These are phyloP conservation scores for Noctua comes DNA, from an alignment of 2,888 invertebrate species.

Conservation along the genomic window DNA sequence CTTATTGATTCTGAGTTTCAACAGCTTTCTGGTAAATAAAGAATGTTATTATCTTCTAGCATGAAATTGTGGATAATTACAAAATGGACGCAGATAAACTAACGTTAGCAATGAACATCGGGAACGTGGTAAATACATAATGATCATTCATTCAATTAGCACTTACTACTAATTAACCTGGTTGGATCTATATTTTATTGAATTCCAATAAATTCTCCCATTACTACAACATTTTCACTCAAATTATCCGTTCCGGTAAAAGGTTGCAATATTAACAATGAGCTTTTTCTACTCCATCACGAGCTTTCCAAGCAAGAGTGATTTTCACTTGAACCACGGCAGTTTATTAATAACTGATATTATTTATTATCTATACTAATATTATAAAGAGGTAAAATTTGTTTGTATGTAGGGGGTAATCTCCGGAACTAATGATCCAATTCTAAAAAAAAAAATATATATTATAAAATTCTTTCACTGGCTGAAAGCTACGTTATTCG, in stretches of 20 bases:
- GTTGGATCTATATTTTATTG: neutral
- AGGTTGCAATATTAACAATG: constrained; percentile 1
- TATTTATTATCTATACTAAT: no score
- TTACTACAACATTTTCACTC: neutral
- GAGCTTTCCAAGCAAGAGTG: no score
- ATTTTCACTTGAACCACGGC: neutral
- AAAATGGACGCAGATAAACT: constrained; percentile 5
- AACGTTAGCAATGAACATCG: neutral
- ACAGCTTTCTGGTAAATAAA: neutral
- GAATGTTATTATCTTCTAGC: constrained; percentile 1
- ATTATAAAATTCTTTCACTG: no score
- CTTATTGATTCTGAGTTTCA: neutral
- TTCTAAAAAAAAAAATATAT: no score
- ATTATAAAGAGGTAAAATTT: no score
- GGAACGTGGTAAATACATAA: constrained; percentile 7
- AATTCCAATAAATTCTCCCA: neutral
- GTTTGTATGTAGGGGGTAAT: no score
- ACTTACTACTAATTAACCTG: neutral
- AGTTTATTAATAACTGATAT: neutral
- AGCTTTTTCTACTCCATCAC: neutral
- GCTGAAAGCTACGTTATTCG: no score
- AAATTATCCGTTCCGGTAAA: constrained; percentile 1
- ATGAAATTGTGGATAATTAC: neutral
- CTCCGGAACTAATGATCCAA: no score
- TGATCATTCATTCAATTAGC: neutral